Base-by-base conservation (phyloP, 2,797 vertebrate species). In the Nannoperca obscura region DNA sequence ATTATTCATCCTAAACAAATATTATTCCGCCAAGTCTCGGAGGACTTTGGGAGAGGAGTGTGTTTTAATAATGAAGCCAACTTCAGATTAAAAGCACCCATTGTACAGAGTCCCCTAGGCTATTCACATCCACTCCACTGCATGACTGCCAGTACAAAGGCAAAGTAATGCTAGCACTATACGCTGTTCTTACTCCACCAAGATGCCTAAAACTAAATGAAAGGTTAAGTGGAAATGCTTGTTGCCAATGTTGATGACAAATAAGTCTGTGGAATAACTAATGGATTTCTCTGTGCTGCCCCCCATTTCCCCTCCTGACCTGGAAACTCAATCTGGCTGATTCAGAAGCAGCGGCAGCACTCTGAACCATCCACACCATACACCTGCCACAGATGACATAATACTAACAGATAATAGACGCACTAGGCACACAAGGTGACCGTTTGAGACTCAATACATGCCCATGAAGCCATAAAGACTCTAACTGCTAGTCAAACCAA, bases 1-100 rank as follows among this genome's bases (percentile, higher is more conserved):
- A 92, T 92, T 88, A 91, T 93, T 94, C 91, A 89, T 82, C 79
- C 90, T 91, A 92, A 93, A 93, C 93, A 93, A 93, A 93, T 93
- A 93, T 94, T 93, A 93, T 93, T 91, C 91, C 75, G n/a, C 69
- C 50, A 81, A 88, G 87, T 93, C 92, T 93, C 87, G 0, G 82
- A 86, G 92, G 92, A 93, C 84, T 89, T 91, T 74, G 70, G 76
- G 72, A 86, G 82, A 74, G 49, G 61, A 86, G 81, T 85, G 85
- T 88, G 84, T 93, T 93, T 94, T 91, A 89, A 91, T 94, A 93
- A 94, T 92, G 89, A 91, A 90, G 65, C 76, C 78, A 46, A 83
- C 82, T 87, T 58, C 79, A 76, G 87, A 93, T 91, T 92, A n/a
- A 90, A 94, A 92, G 88, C 89, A 80, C 66, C 89, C 88, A 85